Evolutionary conservation across 1,140 invertebrate species (phyloP).

Genomic region (Batillaria attramentaria): DNA sequence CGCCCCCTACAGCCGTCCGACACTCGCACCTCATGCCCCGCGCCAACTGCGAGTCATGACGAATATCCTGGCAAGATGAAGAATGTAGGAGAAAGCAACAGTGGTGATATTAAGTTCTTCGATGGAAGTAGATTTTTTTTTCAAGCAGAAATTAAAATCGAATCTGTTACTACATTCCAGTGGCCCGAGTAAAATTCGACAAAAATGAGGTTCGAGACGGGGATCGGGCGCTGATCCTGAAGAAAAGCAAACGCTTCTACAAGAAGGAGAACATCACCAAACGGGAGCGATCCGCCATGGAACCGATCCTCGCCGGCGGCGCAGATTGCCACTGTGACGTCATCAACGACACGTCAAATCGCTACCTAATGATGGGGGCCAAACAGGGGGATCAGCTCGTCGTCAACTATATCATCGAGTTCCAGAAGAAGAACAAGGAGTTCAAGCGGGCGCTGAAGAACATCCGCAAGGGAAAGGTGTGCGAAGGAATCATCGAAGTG

Average conservation of each 20-base stretch:
- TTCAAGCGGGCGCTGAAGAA: slow-evolving; percentile 43
- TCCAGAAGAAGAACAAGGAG: slow-evolving; percentile 41
- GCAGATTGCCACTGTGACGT: slow-evolving; percentile 70
- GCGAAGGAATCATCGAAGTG: slow-evolving; percentile 36
- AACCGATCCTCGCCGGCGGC: slow-evolving; percentile 68
- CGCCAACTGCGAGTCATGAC: too few species aligned
- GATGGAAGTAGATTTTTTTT: too few species aligned
- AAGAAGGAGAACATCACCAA: slow-evolving; percentile 64
- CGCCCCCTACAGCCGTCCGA: too few species aligned
- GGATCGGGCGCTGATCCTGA: slow-evolving; percentile 65
- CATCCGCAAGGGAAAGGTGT: slow-evolving; percentile 41
- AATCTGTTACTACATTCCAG: too few species aligned
- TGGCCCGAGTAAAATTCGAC: slow-evolving; percentile 56
- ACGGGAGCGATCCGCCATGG: slow-evolving; percentile 64
- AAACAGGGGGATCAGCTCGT: slow-evolving; percentile 66
- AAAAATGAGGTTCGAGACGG: slow-evolving; percentile 68
- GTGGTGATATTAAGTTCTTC: too few species aligned
- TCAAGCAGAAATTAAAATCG: too few species aligned
- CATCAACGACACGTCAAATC: slow-evolving; percentile 51
- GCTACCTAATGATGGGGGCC: slow-evolving; percentile 75
- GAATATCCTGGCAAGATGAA: too few species aligned
- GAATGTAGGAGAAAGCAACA: too few species aligned
- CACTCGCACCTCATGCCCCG: too few species aligned
- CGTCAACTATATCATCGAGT: slow-evolving; percentile 47
- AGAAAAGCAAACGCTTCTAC: slow-evolving; percentile 72